phyloP scores from a whole-genome alignment of 2,113 vertebrate genomes.

The Chaetops frenatus region DNA sequence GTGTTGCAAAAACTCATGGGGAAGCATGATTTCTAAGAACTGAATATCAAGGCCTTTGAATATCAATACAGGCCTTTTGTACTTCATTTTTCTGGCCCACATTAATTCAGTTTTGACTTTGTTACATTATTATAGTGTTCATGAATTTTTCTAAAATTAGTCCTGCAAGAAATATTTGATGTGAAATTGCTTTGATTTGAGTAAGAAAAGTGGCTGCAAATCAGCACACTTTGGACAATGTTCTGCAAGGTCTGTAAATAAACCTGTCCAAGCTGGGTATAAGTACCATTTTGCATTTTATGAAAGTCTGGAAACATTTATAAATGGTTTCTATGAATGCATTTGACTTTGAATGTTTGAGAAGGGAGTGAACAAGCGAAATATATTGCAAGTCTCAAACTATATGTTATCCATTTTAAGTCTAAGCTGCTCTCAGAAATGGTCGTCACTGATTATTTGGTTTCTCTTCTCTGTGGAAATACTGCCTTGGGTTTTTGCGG shows the following conservation, averaged over 20 bases:
- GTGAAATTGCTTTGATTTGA: conserved; percentile 30
- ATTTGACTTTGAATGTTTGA: conserved; percentile 4
- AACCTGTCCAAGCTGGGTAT: background rate
- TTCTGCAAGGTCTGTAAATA: background rate
- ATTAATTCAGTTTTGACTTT: background rate
- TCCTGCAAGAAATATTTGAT: conserved; percentile 2
- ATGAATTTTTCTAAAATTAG: conserved; percentile 24
- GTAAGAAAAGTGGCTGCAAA: background rate
- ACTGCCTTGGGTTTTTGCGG: background rate
- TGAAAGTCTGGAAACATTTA: conserved; percentile 47
- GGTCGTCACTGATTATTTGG: background rate
- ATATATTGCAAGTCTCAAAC: background rate
- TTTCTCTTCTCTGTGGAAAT: background rate
- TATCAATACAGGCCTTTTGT: background rate
- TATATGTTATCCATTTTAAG: background rate
- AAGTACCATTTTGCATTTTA: conserved; percentile 20
- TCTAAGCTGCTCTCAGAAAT: background rate
- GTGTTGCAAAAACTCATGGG: background rate
- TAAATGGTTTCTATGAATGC: background rate
- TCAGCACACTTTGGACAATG: background rate
- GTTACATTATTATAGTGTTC: background rate
- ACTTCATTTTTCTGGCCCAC: background rate
- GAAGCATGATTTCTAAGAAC: background rate
- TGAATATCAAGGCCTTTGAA: background rate
- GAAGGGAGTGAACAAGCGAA: background rate